phyloP scores from a whole-genome alignment of 2,888 invertebrate species.

The Epirrhoe alternata region DNA sequence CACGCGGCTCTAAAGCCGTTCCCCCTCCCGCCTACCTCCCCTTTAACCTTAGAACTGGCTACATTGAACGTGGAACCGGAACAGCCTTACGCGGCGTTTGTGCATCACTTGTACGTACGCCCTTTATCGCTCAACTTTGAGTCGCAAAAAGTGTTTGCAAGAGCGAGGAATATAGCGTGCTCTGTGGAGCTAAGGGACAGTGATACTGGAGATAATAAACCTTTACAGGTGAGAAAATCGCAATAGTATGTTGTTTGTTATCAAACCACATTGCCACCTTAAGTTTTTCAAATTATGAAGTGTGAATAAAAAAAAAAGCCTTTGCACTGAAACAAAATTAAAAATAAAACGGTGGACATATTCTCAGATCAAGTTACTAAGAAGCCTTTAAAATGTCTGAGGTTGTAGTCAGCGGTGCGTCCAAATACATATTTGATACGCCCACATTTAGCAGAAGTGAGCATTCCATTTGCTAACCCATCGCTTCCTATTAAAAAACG shows the following conservation, averaged over 20 bases:
- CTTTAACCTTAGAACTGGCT: conserved; percentile 93
- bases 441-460: too few species aligned
- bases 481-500: too few species aligned
- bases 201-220: conserved; percentile 86
- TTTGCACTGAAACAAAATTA: too few species aligned
- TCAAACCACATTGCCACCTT: too few species aligned
- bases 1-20: conserved; percentile 94
- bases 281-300: too few species aligned
- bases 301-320: too few species aligned
- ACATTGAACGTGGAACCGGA: conserved; percentile 90
- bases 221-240: conserved; percentile 87
- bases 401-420: too few species aligned
- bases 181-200: conserved; percentile 94
- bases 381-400: too few species aligned
- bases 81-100: conserved; percentile 92
- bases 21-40: conserved; percentile 90
- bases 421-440: too few species aligned
- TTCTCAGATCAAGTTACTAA: too few species aligned
- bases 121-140: conserved; percentile 95
- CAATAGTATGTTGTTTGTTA: background rate
- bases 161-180: conserved; percentile 98
- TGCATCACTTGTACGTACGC: conserved; percentile 97
- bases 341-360: too few species aligned
- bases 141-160: conserved; percentile 94
- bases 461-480: too few species aligned